A percentile compares a stretch with the other conserved stretches of the same genome.
Evolutionary conservation across 1,140 invertebrate genomes (phyloP).

Genomic region (Drosophila santomea): DNA sequence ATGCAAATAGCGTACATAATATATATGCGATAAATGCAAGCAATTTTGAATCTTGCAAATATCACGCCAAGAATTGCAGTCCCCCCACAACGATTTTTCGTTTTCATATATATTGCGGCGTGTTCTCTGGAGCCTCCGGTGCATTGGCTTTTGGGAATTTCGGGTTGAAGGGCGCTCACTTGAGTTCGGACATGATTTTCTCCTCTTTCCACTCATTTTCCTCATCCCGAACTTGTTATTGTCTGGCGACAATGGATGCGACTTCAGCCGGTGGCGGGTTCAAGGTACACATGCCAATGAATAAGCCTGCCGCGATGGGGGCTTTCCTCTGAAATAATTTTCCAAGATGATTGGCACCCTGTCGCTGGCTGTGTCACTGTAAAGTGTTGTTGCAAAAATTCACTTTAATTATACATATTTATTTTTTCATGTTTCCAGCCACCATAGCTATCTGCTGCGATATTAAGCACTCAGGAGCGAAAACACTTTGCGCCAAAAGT

Average conservation of each 20-base stretch:
- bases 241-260: conserved; percentile 47
- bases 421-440: neutral
- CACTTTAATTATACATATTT: neutral
- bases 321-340: conserved; percentile 4
- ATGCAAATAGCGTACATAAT: conserved; percentile 61
- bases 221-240: conserved; percentile 50
- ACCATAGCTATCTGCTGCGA: neutral
- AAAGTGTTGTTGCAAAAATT: neutral
- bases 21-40: conserved; percentile 44
- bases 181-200: conserved; percentile 44
- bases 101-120: neutral
- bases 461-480: neutral
- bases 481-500: conserved; percentile 1
- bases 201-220: conserved; percentile 46
- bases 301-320: conserved; percentile 13
- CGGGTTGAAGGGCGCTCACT: conserved; percentile 63
- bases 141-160: conserved; percentile 61
- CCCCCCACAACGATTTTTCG: neutral
- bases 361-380: neutral
- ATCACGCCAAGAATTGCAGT: conserved; percentile 52
- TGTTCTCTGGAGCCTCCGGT: conserved; percentile 30
- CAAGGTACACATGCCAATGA: conserved; percentile 43
- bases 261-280: conserved; percentile 25
- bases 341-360: conserved; percentile 2
- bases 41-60: conserved; percentile 42